phyloP scores from a whole-genome alignment of 2,888 invertebrate species.

The Drosophila mimetica region DNA sequence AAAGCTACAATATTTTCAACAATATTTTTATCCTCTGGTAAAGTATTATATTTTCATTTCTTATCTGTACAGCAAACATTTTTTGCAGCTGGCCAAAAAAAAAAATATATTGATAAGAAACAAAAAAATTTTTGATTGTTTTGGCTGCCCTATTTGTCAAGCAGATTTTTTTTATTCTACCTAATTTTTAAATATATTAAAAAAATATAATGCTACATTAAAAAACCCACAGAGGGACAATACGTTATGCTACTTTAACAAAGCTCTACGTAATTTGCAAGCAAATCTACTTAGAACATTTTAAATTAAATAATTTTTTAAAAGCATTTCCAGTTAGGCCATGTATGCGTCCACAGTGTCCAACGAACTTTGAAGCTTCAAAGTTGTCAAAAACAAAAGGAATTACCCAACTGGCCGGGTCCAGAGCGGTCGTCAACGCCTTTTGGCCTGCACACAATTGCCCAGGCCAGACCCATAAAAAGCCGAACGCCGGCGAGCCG shows the following conservation, averaged over 20 bases:
- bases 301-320: neutral
- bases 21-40: too few species aligned
- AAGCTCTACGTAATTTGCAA: neutral
- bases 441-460: slow-evolving; percentile 36
- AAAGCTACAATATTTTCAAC: too few species aligned
- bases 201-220: too few species aligned
- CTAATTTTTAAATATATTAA: too few species aligned
- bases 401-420: slow-evolving; percentile 27
- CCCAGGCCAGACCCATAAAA: slow-evolving; percentile 40
- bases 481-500: slow-evolving; percentile 23
- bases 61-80: too few species aligned
- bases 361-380: slow-evolving; percentile 10
- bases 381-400: slow-evolving; percentile 36
- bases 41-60: too few species aligned
- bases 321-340: slow-evolving; percentile 3
- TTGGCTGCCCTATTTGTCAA: too few species aligned
- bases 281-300: neutral
- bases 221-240: neutral
- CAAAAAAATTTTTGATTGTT: too few species aligned
- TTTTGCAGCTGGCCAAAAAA: too few species aligned
- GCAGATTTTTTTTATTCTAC: too few species aligned
- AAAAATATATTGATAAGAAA: too few species aligned
- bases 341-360: slow-evolving; percentile 6
- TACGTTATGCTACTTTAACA: neutral
- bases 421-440: slow-evolving; percentile 38